Base-by-base conservation (phyloP, 2,888 invertebrate species). In the Agapostemon virescens region DNA sequence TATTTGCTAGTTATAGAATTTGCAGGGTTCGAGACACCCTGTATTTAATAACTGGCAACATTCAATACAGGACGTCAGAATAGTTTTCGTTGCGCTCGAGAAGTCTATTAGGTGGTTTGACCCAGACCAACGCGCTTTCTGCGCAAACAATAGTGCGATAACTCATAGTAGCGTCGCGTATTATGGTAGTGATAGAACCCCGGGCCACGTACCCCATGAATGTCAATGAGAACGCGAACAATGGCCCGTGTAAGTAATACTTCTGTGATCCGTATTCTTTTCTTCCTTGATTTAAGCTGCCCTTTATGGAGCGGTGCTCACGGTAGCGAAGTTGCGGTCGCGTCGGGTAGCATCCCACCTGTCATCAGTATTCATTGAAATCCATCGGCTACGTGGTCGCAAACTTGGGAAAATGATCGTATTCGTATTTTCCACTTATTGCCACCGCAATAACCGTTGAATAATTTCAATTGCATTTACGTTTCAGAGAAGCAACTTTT, bases 111-210 rank as follows among this genome's bases (percentile, higher is more conserved):
- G 74, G 73, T 38, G 73, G 72, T 81, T 82, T 76, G 74, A 83
- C 66, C 67, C 66, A 81, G 66, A 67, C 78, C 78, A 70, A 75
- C 82, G 77, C 74, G 74, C 73, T 79, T 58, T 71, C 80, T 55
- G 80, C 69, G 77, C 74, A 88, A 88, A 92, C 91, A 92, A 92
- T 92, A 85, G 92, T 86, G 79, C 91, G 89, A 92, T 92, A 92
- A 92, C 89, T 92, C 91, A 92, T 92, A 92, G 92, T 91, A 92
- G 90, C 88, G 86, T 90, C 85, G 88, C 84, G 86, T 87, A 91
- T 91, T 90, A 90, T 90, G 86, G 89, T 89, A 90, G 90, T 89
- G 90, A 92, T 91, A 90, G 88, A 87, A 89, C 84, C 86, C 85
- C 86, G 86, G 86, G 87, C 88, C 88, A 87, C 82, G 86, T 87